phyloP scores from a whole-genome alignment of 2,888 invertebrate species.

The Strigamia transsilvanica region DNA sequence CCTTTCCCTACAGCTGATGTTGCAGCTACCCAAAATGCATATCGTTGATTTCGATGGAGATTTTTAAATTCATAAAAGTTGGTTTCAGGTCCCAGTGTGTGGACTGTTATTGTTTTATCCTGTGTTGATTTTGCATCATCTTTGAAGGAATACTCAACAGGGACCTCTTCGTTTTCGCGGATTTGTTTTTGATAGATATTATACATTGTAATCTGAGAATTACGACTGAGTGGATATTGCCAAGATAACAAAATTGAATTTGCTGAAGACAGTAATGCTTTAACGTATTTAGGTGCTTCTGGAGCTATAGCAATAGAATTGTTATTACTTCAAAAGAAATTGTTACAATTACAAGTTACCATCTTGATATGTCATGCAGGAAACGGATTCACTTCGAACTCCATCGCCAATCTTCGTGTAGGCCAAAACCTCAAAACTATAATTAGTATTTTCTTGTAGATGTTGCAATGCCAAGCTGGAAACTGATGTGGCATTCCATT shows the following conservation, averaged over 20 bases:
- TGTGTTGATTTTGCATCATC: not conserved
- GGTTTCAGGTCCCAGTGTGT: conserved; percentile 38
- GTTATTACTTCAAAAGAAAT: not conserved
- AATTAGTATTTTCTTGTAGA: not conserved
- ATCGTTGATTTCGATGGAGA: not conserved
- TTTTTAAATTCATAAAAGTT: conserved; percentile 18
- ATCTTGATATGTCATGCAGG: conserved; percentile 13
- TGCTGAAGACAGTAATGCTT: conserved; percentile 80
- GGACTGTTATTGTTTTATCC: conserved; percentile 23
- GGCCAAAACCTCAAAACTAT: conserved; percentile 18
- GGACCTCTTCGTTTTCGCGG: conserved; percentile 52
- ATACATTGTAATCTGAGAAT: conserved; percentile 82
- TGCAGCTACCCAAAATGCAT: conserved; percentile 50
- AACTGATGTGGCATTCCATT: not conserved
- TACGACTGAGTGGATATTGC: conserved; percentile 82
- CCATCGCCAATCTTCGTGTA: conserved; percentile 15
- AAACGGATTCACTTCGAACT: conserved; percentile 13
- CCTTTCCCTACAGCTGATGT: conserved; percentile 49
- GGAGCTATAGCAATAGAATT: conserved; percentile 71
- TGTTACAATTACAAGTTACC: not conserved
- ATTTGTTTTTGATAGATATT: conserved; percentile 73
- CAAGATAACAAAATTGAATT: conserved; percentile 86
- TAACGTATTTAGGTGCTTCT: conserved; percentile 84
- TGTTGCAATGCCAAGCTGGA: conserved; percentile 27
- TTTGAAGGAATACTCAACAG: not conserved